These are phyloP conservation scores for Pachyrhynchus sulphureomaculatus DNA, from an alignment of 1,140 invertebrate genomes.

Conservation along the genomic window DNA sequence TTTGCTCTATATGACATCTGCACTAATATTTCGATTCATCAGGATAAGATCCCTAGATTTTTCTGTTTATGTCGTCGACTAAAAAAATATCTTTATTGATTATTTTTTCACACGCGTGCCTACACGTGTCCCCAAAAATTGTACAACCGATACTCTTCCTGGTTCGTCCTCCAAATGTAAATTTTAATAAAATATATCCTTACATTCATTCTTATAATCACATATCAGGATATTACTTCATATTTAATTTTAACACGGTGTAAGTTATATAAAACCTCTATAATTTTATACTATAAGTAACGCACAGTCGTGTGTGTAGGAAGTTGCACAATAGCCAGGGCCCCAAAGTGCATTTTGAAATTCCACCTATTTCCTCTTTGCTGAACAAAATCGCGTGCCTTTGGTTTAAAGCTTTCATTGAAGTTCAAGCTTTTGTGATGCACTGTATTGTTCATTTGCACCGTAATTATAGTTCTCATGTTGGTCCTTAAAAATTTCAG, in stretches of 20 bases:
- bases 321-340: conserved; percentile 19
- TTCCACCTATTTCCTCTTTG: conserved; percentile 30
- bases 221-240: conserved; percentile 2
- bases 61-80: too few species aligned
- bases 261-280: conserved; percentile 21
- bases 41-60: too few species aligned
- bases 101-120: too few species aligned
- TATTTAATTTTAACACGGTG: background rate
- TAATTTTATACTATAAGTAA: conserved; percentile 11
- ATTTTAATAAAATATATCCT: background rate
- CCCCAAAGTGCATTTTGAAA: conserved; percentile 32
- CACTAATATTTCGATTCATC: too few species aligned
- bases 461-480: conserved; percentile 32
- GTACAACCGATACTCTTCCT: background rate
- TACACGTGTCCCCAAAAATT: too few species aligned
- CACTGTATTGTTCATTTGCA: conserved; percentile 26
- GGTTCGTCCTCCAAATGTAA: background rate
- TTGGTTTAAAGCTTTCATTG: conserved; percentile 20
- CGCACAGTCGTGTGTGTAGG: conserved; percentile 20
- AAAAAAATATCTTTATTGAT: too few species aligned
- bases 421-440: conserved; percentile 22
- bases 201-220: background rate
- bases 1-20: too few species aligned
- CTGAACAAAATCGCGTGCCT: conserved; percentile 15
- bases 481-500: conserved; percentile 7